Base-by-base conservation (phyloP, 2,113 vertebrate species). In the Syngnathoides biaculeatus region DNA sequence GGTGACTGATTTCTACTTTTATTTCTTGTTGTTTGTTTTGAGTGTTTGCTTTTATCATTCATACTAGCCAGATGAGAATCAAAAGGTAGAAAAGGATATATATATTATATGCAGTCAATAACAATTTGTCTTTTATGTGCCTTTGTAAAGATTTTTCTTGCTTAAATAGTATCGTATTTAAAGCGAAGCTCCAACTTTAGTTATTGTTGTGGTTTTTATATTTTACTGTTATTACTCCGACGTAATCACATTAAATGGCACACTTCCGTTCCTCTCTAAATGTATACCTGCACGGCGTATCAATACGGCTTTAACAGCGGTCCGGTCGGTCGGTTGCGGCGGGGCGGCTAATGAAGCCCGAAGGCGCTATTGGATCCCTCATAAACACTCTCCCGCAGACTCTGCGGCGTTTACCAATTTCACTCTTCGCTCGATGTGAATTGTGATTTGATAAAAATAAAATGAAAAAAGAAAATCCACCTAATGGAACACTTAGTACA, bases 401-500 rank as follows among this genome's bases (percentile, higher is more conserved):
- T 35, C 27, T 35, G 55, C 15, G 8, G 27, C 56, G 15, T 35
- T 17, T 35, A 35, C 27, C 0, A 15, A 30, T 58, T 30, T 58
- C 20, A 35, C 7, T 24, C 20, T 22, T 10, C 22, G 20, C 20
- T 35, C 56, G 17, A 27, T 13, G 30, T 58, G 8, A 58, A 19
- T 2, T 6, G 3, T 20, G 9, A 2, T 11, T 22, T 12, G 4
- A 53, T 8, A 53, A 53, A 59, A 59, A 59, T n/a, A 6, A 35
- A 35, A 35, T 2, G 30, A 35, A 35, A 35, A 35, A 35, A 1
- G 6, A 35, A 1, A n/a, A n/a, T n/a, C n/a, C 2, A 35, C 15
- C 57, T 38, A 12, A 59, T 12, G 30, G 57, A 59, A 59, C 43
- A 68, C 24, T 65, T 65, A 50, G 64, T 40, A 30, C 26, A 30